Percentiles rank a stretch among this genome's conserved stretches.
Conservation (phyloP, 2,888 invertebrate species). For the Phoenoteleia sp. region DNA sequence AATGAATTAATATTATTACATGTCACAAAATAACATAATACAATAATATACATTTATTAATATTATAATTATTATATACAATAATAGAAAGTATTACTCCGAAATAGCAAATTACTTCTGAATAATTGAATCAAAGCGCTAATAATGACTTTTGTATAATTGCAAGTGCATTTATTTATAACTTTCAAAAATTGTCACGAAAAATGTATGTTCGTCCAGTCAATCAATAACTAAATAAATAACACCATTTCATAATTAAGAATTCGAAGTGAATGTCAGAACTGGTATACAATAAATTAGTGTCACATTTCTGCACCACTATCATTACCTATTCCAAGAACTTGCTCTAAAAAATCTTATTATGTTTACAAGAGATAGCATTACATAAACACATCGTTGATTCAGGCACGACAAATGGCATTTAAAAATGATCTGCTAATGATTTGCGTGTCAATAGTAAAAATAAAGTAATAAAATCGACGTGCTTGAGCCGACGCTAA, state of each 20-base stretch:
- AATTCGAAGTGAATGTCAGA: background rate
- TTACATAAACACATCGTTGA: conserved; percentile 39
- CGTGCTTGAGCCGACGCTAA: background rate
- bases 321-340: conserved; percentile 22
- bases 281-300: conserved; percentile 2
- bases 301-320: conserved; percentile 13
- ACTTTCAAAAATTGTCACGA: no score
- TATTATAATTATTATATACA: no score
- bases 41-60: no score
- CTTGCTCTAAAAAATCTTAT: conserved; percentile 31
- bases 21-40: no score
- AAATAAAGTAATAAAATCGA: conserved; percentile 26
- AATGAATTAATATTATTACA: no score
- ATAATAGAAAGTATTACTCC: no score
- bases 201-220: no score
- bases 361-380: conserved; percentile 31
- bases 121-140: no score
- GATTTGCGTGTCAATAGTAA: conserved; percentile 30
- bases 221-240: no score
- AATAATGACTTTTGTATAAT: no score
- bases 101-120: no score
- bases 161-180: no score
- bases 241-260: background rate
- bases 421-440: conserved; percentile 31
- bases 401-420: conserved; percentile 1